Evolutionary conservation across 2,888 invertebrate genomes (phyloP).

Genomic region (Eupithecia pulchellata): DNA sequence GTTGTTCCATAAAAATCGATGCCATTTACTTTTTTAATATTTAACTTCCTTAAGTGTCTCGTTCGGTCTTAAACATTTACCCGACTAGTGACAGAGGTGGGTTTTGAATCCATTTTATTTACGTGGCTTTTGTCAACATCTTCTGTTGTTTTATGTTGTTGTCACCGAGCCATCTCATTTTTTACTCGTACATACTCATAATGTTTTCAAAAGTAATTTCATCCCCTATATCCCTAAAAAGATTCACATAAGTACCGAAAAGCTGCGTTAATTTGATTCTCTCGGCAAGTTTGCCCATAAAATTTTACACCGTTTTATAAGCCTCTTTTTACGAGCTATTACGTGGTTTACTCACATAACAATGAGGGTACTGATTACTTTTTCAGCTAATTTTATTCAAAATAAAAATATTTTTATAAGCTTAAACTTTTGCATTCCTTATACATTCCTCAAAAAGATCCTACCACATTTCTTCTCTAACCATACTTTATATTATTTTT

Average conservation of each 20-base stretch:
- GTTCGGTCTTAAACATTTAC: too few species aligned
- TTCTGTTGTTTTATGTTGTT: not conserved
- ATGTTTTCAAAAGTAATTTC: conserved; percentile 8
- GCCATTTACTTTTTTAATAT: too few species aligned
- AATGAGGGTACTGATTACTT: conserved; percentile 1
- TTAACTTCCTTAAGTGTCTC: too few species aligned
- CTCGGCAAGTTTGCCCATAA: conserved; percentile 10
- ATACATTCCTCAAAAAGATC: not conserved
- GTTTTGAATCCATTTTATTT: not conserved
- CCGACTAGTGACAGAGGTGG: not conserved
- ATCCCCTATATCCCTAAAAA: conserved; percentile 9
- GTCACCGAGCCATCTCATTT: not conserved
- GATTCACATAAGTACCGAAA: conserved; percentile 12
- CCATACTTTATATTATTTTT: not conserved
- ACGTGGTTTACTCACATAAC: not conserved
- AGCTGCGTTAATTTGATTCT: conserved; percentile 11
- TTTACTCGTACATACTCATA: not conserved
- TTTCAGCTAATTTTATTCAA: not conserved
- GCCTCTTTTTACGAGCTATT: conserved; percentile 9
- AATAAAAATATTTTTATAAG: not conserved
- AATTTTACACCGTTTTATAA: conserved; percentile 13
- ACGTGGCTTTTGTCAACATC: not conserved
- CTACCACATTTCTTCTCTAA: not conserved
- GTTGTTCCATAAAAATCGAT: too few species aligned
- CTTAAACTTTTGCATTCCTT: not conserved